Evolutionary conservation across 2,888 invertebrate species (phyloP), one percentile per base, ranked within the genome.

Genomic region (Himalopsyche anomala): DNA sequence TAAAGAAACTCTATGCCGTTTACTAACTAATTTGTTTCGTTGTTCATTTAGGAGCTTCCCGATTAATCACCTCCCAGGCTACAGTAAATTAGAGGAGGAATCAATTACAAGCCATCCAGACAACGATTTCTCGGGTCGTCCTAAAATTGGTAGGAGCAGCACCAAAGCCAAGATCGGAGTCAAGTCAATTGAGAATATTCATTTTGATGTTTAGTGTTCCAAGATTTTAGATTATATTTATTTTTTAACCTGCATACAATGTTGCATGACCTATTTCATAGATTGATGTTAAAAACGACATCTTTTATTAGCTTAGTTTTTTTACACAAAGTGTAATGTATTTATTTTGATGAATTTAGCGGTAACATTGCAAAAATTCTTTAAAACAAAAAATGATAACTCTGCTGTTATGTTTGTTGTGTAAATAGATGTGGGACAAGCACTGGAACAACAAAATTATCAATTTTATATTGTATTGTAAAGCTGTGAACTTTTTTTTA

Each of bases 81-180:
- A 87, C 38, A 56, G 42, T 17, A 82, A 79, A 84, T 45, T 86
- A n/a, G 40, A 28, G 17, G 87, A 87, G 81, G 85, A 84, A 42
- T 17, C 45, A 11, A 19, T 56, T 28, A 19, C 40, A 2, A 80
- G 56, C 15, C 38, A 36, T 5, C 79, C 79, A 12, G 79, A 79
- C 28, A 51, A 51, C 45, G 15, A 74, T 2, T 74, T 4, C n/a
- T 12, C 45, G 19, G 54, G 9, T 19, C n/a, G n/a, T 55, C n/a
- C 19, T 28, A 81, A 56, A 19, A n/a, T 56, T 56, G 56, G 40
- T 42, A 19, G 80, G 55, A 79, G 40, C 15, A 40, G 79, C 36
- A 40, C 79, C 40, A 79, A 79, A 36, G 56, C 85, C 28, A 85
- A 83, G 79, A 55, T 83, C 55, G 83, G 55, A 36, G 56, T 85